phyloP scores from a whole-genome alignment of 2,797 vertebrate species.

The Rousettus madagascariensis region DNA sequence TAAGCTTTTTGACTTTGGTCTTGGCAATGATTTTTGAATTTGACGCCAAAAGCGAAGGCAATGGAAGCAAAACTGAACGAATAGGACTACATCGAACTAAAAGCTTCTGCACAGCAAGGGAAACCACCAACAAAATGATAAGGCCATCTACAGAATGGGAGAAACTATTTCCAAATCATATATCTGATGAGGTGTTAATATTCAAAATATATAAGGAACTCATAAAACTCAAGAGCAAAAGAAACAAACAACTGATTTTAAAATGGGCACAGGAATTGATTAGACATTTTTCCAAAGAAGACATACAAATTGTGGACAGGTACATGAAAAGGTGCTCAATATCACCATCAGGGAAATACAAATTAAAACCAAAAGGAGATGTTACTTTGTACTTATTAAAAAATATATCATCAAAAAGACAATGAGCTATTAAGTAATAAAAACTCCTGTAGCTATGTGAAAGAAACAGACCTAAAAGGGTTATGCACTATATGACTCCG shows the following conservation, averaged over 20 bases:
- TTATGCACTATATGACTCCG: background rate
- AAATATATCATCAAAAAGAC: background rate
- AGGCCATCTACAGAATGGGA: background rate
- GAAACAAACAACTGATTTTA: background rate
- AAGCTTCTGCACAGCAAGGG: background rate
- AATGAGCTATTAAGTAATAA: background rate
- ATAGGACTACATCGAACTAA: background rate
- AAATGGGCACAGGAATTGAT: background rate
- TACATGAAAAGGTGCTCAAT: background rate
- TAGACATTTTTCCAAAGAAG: background rate
- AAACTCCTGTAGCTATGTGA: background rate
- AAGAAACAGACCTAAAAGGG: background rate
- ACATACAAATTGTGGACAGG: background rate
- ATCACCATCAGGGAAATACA: background rate
- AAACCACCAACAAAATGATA: background rate
- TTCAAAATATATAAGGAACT: background rate
- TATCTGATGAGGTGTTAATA: background rate
- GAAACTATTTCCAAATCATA: background rate
- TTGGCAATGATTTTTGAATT: background rate
- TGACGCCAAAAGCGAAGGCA: background rate
- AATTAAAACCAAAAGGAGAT: background rate
- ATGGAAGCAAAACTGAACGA: background rate
- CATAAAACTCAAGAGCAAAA: background rate
- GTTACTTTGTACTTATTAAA: background rate
- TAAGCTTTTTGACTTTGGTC: background rate